Percentiles rank a stretch among this genome's conserved stretches.
Evolutionary conservation across 1,140 invertebrate genomes (phyloP).

Genomic region (Aphaenogaster rudis): DNA sequence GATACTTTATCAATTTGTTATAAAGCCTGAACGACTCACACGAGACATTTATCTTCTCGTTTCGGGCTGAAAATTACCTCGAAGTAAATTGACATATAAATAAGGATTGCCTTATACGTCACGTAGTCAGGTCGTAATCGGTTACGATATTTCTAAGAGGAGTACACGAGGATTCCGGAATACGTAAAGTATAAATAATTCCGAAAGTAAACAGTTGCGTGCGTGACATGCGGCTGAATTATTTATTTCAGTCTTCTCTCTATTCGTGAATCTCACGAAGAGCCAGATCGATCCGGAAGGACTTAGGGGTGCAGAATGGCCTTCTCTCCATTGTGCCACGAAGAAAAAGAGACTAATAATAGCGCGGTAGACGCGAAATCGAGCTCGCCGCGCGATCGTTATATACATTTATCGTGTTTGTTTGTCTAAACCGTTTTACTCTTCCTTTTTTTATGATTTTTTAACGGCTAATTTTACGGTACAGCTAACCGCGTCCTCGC

Average conservation of each 20-base stretch:
- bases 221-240: not conserved
- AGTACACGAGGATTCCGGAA: not conserved
- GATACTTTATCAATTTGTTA: not conserved
- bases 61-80: not conserved
- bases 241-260: constrained; percentile 38
- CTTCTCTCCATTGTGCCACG: not conserved
- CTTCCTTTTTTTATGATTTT: constrained; percentile 4
- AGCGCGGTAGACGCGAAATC: constrained; percentile 8
- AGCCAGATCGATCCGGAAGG: constrained; percentile 20
- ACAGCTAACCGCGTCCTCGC: not conserved
- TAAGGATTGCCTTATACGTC: not conserved
- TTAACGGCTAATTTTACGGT: constrained; percentile 9
- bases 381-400: not conserved
- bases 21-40: not conserved
- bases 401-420: not conserved
- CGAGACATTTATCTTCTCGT: not conserved
- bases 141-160: constrained; percentile 21
- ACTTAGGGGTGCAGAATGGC: not conserved
- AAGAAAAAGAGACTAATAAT: constrained; percentile 21
- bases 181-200: constrained; percentile 10
- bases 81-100: not conserved
- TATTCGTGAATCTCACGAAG: constrained; percentile 40
- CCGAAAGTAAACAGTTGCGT: not conserved
- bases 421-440: constrained; percentile 25
- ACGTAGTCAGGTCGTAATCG: constrained; percentile 20